Base-by-base conservation (phyloP, 2,797 vertebrate genomes). In the Diceros bicornis region DNA sequence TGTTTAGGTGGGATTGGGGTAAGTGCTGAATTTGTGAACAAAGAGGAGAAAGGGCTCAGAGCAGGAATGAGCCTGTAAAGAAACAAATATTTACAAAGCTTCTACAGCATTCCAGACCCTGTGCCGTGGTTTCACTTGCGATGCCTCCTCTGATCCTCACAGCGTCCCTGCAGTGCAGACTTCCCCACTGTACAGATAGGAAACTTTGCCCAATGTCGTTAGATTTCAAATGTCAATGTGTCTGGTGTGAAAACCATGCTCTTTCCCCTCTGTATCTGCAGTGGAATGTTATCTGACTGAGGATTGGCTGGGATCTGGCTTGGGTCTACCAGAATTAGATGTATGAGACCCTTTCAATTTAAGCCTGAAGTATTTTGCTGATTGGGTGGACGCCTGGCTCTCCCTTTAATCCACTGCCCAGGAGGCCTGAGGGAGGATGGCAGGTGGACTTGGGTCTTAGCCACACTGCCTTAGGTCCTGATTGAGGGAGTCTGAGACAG, bases 31-130 rank as follows among this genome's bases (percentile, higher is more conserved):
- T 44, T 50, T 78, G 32, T 41, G 32, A 16, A 10, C 1, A 5
- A 50, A 44, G 29, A 34, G 21, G 21, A 11, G 2, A 82, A 37
- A 68, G 64, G 16, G 14, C 55, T 66, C 47, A 16, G 66, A 32
- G 7, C 41, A 68, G 55, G n/a, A 41, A 55, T 2, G 18, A n/a
- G 10, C 20, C 50, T 47, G 5, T 55, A 17, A 62, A 47, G 32
- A 37, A 12, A 5, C 17, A 13, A 25, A 10, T 4, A 2, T 10
- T 13, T 47, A 1, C 6, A 1, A 34, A n/a, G 3, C 14, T 32
- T 83, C 44, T 27, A 1, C 4, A 2, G n/a, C 0, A 0, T 2
- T 3, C 25, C 55, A 9, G n/a, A 1, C 57, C n/a, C 44, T 4
- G 8, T 4, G 8, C 10, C 10, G 0, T 32, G 44, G 1, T 4